phyloP scores from a whole-genome alignment of 1,140 invertebrate genomes.

The Zaprionus gabonicus region DNA sequence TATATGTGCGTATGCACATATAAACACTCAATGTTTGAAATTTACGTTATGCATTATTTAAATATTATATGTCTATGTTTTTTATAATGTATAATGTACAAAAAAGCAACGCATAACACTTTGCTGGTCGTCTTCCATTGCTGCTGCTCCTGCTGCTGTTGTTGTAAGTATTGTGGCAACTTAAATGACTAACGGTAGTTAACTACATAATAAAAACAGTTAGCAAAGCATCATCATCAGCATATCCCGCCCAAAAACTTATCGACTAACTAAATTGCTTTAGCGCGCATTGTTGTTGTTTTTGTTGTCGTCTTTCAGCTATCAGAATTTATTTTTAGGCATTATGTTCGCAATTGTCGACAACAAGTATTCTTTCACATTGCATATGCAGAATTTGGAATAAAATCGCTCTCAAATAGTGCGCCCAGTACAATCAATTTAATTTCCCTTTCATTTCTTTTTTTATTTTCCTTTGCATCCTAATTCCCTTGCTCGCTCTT shows the following conservation, averaged over 20 bases:
- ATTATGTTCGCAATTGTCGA: constrained; percentile 42
- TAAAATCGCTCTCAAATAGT: constrained; percentile 36
- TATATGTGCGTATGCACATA: constrained; percentile 31
- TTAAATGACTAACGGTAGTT: constrained; percentile 75
- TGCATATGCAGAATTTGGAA: constrained; percentile 40
- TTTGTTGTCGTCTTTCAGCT: constrained; percentile 13
- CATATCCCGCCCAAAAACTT: constrained; percentile 40
- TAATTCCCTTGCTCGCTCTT: neutral
- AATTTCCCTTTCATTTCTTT: constrained; percentile 12
- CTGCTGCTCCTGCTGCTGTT: constrained; percentile 12
- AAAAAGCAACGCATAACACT: constrained; percentile 55
- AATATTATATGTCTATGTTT: constrained; percentile 46
- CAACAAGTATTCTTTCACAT: constrained; percentile 25
- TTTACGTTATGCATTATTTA: constrained; percentile 49
- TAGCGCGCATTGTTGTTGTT: constrained; percentile 16
- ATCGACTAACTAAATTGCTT: constrained; percentile 50
- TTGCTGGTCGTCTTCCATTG: constrained; percentile 36
- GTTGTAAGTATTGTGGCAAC: constrained; percentile 78
- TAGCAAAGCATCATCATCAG: constrained; percentile 38
- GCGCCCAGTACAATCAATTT: constrained; percentile 54
- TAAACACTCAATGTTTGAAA: constrained; percentile 70
- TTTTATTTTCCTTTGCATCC: constrained; percentile 4
- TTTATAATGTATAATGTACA: constrained; percentile 67
- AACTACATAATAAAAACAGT: constrained; percentile 45
- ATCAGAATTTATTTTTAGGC: constrained; percentile 34